Evolutionary conservation across 2,113 vertebrate genomes (phyloP), one percentile per base, ranked within the genome.

Genomic region (Rana temporaria): DNA sequence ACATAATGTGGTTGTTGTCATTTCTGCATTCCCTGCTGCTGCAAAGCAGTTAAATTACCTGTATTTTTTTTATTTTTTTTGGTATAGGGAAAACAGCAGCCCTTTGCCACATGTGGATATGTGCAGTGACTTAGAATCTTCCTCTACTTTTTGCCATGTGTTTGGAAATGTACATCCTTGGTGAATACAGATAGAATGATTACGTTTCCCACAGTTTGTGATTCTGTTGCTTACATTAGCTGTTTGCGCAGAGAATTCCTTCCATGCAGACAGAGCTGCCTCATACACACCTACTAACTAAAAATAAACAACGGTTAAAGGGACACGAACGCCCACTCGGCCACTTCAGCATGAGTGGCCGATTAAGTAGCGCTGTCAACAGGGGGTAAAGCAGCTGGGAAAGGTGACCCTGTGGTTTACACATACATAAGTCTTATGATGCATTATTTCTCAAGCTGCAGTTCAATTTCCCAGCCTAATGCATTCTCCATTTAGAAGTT

Each of bases 211-310:
- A 20, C 48, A 19, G 59, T 32, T 73, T 57, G 30, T 73, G 79
- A 57, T 9, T 81, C 68, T 81, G 79, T 24, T 56, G 59, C 59
- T 34, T 71, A 55, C 69, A 64, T 34, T 53, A 6, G 53, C 59
- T 81, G 70, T 82, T 74, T 82, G 80, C 62, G 56, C 70, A 75
- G 80, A 65, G 52, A 66, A 82, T 74, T 74, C 80, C 80, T 82
- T 75, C 79, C 62, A 52, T 75, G 70, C 52, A 42, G 70, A 22
- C 32, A 76, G 80, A 63, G 18, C 48, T 34, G 38, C 52, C 48
- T 55, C 79, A 16, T 52, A 73, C 80, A 74, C 80, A 82, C 80
- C 79, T 38, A 72, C 79, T 67, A 53, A n/a, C 80, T 74, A 67
- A 82, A 75, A 74, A 66, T 75, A 82, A 82, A 82, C 62, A 75